Evolutionary conservation across 2,888 invertebrate genomes (phyloP), one percentile per base, ranked within the genome.

Genomic region (Phytoseiulus persimilis): DNA sequence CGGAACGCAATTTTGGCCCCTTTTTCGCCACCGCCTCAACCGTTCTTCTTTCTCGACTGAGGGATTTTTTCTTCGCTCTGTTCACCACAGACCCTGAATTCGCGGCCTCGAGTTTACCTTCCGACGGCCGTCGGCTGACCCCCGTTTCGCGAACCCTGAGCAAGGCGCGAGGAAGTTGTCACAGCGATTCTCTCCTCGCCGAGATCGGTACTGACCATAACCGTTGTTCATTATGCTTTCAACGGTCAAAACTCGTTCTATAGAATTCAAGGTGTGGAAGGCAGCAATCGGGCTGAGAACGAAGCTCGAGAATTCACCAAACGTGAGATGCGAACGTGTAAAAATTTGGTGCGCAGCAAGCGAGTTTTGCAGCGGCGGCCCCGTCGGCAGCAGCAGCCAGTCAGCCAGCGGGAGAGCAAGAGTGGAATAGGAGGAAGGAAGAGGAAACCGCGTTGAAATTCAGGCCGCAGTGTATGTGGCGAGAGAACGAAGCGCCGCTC

Each of bases 1-100:
- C 87, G 87, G 87, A 87, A 87, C 87, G 87, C 87, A 87, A 87
- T 87, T 87, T 87, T 87, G 87, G 87, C 87, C 87, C 87, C 87
- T 65, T 65, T 65, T 65, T 65, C 65, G 65, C 65, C 65, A 65
- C 65, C 65, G 65, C 65, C 65, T 65, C 65, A 6, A 65, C 65
- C 65, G 65, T 65, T 65, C 65, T 65, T 65, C 65, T 65, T 65
- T 65, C 65, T 65, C 65, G 65, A 65, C 65, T 65, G 23, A 65
- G 65, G 18, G 65, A 65, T 65, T 65, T 65, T 65, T 65, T 28
- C 65, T 65, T 65, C 65, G 65, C 18, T 65, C 65, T 65, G 65
- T 65, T 65, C 65, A 65, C 65, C 65, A 28, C 65, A 65, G 65
- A 6, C 65, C 65, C 65, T 65, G 65, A 65, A 65, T 65, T 65